Evolutionary conservation across 2,797 vertebrate genomes (phyloP).

Genomic region (Etheostoma perlongum): DNA sequence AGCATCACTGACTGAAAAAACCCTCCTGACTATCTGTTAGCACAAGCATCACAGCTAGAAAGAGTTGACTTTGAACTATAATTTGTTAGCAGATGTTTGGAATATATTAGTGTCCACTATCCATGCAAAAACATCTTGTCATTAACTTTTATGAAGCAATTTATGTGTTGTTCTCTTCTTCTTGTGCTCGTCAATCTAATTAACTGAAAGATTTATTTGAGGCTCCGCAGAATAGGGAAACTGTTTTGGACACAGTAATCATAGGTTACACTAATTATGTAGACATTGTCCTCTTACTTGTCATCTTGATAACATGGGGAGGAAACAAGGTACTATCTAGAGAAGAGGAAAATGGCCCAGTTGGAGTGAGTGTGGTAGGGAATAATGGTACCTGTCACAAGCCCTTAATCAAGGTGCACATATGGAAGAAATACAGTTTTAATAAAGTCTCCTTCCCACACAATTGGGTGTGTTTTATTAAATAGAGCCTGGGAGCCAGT

Average conservation of each 20-base stretch:
- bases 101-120: slow-evolving; percentile 3
- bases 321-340: slow-evolving; percentile 19
- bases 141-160: slow-evolving; percentile 37
- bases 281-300: slow-evolving; percentile 4
- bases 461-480: slow-evolving; percentile 77
- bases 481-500: slow-evolving; percentile 45
- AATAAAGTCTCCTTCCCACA: slow-evolving; percentile 48
- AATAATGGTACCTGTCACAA: slow-evolving; percentile 59
- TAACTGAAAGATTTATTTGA: slow-evolving; percentile 24
- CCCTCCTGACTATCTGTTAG: too few relatives aligned
- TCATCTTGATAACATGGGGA: background rate
- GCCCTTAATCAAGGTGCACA: slow-evolving; percentile 19
- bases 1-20: background rate
- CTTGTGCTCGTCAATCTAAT: slow-evolving; percentile 30
- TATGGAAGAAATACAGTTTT: slow-evolving; percentile 70
- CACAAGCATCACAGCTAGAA: too few relatives aligned
- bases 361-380: slow-evolving; percentile 12
- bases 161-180: slow-evolving; percentile 27
- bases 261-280: slow-evolving; percentile 15
- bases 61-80: too few relatives aligned
- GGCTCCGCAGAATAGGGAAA: slow-evolving; percentile 2
- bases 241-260: slow-evolving; percentile 19
- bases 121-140: slow-evolving; percentile 20
- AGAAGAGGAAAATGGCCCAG: slow-evolving; percentile 11
- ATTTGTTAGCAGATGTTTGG: background rate